phyloP scores from a whole-genome alignment of 2,797 vertebrate genomes.

The Chromobotia macracanthus region DNA sequence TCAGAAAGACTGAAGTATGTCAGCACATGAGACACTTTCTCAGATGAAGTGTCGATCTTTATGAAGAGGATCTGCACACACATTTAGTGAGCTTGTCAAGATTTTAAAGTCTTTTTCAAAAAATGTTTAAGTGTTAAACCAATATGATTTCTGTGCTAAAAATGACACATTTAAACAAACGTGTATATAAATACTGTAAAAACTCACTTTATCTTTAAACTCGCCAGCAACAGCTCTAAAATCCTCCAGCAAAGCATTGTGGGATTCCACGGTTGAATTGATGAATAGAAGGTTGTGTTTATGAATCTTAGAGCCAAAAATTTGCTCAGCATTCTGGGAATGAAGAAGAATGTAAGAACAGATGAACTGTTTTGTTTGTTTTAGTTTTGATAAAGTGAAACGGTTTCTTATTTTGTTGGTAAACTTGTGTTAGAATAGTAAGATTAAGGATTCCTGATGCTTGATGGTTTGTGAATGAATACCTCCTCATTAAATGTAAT shows the following conservation, averaged over 20 bases:
- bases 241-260: constrained; percentile 68
- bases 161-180: background rate
- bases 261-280: constrained; percentile 76
- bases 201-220: constrained; percentile 84
- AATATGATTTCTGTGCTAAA: no score
- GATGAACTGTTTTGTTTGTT: background rate
- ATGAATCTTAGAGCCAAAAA: constrained; percentile 82
- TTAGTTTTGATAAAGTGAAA: background rate
- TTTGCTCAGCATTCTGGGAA: constrained; percentile 79
- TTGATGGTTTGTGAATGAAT: background rate
- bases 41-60: constrained; percentile 76
- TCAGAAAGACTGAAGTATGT: constrained; percentile 82
- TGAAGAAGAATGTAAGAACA: background rate
- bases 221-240: constrained; percentile 69
- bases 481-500: constrained; percentile 84
- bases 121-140: background rate
- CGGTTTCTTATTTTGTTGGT: background rate
- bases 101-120: background rate
- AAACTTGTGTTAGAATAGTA: background rate
- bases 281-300: constrained; percentile 89
- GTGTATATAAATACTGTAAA: background rate
- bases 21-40: constrained; percentile 72
- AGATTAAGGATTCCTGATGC: background rate
- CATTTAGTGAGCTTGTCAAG: background rate
- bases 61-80: constrained; percentile 84